These are phyloP conservation scores for Galleria mellonella DNA, from an alignment of 1,140 invertebrate species.

Conservation along the genomic window DNA sequence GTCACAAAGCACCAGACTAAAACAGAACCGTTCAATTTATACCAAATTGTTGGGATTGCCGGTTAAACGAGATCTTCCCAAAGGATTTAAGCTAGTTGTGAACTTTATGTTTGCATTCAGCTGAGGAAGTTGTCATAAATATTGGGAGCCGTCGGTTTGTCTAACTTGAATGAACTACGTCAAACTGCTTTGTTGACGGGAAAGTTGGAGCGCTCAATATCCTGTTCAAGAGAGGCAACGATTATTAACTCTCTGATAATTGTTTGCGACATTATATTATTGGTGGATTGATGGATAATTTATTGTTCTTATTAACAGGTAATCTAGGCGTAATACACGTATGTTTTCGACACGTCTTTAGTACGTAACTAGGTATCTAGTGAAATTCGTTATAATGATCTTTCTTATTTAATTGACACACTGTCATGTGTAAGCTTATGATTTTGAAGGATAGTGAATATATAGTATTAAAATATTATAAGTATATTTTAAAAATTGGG, in stretches of 20 bases:
- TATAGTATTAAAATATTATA: too few species aligned
- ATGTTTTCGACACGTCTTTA: too few species aligned
- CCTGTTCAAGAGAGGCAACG: slow-evolving; percentile 21
- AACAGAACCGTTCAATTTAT: slow-evolving; percentile 26
- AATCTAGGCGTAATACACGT: too few species aligned
- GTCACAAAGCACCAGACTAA: slow-evolving; percentile 14
- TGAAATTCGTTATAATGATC: too few species aligned
- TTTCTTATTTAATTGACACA: too few species aligned
- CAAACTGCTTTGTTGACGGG: slow-evolving; percentile 42
- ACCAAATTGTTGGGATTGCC: slow-evolving; percentile 34
- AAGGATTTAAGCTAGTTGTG: slow-evolving; percentile 38
- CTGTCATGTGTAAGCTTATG: too few species aligned
- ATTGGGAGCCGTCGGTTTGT: slow-evolving; percentile 31
- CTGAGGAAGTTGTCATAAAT: slow-evolving; percentile 43
- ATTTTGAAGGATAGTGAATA: too few species aligned
- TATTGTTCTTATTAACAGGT: too few species aligned
- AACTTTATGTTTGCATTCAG: slow-evolving; percentile 45
- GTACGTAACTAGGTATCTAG: too few species aligned
- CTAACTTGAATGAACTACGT: slow-evolving; percentile 37
- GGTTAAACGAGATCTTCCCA: slow-evolving; percentile 27
- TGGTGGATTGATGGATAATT: too few species aligned
- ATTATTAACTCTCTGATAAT: slow-evolving; percentile 23
- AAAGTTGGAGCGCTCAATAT: slow-evolving; percentile 35
- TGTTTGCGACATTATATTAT: slow-evolving; percentile 16
- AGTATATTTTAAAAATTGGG: too few species aligned